Conservation (phyloP, 1,140 invertebrate genomes). For the Tetragonula clypearis region DNA sequence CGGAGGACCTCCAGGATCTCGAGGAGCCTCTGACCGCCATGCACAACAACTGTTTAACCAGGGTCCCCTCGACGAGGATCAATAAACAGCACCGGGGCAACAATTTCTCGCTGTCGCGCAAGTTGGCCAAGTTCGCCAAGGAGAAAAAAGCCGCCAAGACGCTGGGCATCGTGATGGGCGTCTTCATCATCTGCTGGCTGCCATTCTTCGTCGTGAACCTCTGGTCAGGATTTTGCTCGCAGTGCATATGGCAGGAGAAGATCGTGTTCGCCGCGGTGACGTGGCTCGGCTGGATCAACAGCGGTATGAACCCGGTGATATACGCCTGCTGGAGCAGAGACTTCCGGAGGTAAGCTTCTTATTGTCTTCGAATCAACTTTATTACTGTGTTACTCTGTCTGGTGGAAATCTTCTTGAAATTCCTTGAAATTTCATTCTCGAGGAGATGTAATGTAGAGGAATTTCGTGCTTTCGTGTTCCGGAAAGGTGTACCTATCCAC, state of each 20-base stretch:
- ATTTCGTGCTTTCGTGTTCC: too few species aligned
- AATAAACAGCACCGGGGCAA: slow-evolving; percentile 84
- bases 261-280: slow-evolving; percentile 96
- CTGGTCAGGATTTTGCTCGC: slow-evolving; percentile 93
- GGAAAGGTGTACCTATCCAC: too few species aligned
- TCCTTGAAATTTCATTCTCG: neutral
- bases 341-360: slow-evolving; percentile 91
- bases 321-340: slow-evolving; percentile 98
- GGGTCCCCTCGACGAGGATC: slow-evolving; percentile 82
- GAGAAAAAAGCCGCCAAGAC: slow-evolving; percentile 98
- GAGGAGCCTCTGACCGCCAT: slow-evolving; percentile 87
- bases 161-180: slow-evolving; percentile 97
- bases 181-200: slow-evolving; percentile 98
- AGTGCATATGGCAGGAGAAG: slow-evolving; percentile 94
- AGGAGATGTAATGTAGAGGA: neutral
- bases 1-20: slow-evolving; percentile 85
- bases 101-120: slow-evolving; percentile 94
- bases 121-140: slow-evolving; percentile 95
- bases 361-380: neutral
- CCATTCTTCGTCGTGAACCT: slow-evolving; percentile 99
- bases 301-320: slow-evolving; percentile 98
- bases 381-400: neutral
- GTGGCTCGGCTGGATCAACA: slow-evolving; percentile 99
- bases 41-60: slow-evolving; percentile 88
- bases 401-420: neutral